These are phyloP conservation scores for Pristis pectinata DNA, from an alignment of 2,797 vertebrate species.

Conservation along the genomic window DNA sequence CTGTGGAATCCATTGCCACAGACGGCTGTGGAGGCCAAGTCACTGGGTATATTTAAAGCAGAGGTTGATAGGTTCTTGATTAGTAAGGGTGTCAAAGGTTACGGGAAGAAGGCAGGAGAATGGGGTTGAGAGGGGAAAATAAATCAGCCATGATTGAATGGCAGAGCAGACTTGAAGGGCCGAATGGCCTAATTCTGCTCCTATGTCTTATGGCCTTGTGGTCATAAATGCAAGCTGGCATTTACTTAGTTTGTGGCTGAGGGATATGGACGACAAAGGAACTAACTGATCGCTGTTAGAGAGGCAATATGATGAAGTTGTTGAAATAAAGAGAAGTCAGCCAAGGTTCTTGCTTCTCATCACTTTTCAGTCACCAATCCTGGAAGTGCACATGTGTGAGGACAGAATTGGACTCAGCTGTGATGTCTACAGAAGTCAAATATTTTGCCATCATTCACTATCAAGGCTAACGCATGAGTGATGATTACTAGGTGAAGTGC, in stretches of 20 bases:
- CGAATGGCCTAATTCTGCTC: too few species aligned
- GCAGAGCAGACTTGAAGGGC: too few species aligned
- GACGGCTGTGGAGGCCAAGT: too few species aligned
- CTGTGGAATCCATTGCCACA: too few species aligned
- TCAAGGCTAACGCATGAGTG: neutral
- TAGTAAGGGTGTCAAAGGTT: too few species aligned
- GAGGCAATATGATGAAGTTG: neutral
- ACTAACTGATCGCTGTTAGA: neutral
- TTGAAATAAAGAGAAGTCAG: neutral
- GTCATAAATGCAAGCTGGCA: too few species aligned
- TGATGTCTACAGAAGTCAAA: constrained; percentile 17
- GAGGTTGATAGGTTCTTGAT: too few species aligned
- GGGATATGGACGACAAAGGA: neutral
- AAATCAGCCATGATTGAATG: too few species aligned
- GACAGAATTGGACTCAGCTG: neutral
- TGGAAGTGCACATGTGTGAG: neutral
- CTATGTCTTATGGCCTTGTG: too few species aligned
- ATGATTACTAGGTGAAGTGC: neutral
- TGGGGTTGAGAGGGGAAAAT: too few species aligned
- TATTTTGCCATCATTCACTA: neutral
- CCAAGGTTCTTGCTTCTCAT: neutral
- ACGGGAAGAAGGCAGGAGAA: too few species aligned
- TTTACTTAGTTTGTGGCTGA: neutral
- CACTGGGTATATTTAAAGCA: too few species aligned
- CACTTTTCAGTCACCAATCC: neutral